Conservation (phyloP, 2,797 vertebrate species). For the Tinamus major region DNA sequence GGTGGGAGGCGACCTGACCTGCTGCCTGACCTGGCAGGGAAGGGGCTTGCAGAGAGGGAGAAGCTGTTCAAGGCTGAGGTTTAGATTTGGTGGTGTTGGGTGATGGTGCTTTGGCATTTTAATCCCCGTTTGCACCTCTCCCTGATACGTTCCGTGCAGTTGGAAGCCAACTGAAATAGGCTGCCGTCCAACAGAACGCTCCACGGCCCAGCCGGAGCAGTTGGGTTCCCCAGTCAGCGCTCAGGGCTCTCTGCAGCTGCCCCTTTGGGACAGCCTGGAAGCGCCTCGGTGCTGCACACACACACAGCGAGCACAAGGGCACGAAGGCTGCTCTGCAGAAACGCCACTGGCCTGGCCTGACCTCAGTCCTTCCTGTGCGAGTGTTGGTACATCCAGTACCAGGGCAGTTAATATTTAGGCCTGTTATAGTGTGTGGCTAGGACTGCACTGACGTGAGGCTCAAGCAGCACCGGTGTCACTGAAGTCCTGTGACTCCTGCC, state of each 20-base stretch:
- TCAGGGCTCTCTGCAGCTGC: neutral
- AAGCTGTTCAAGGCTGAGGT: neutral
- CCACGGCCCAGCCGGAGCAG: accelerated
- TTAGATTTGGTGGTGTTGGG: neutral
- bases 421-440: accelerated
- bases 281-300: accelerated
- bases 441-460: accelerated
- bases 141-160: accelerated
- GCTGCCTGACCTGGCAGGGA: accelerated
- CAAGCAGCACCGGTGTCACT: accelerated
- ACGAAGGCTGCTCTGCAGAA: accelerated
- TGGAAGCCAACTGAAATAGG: neutral
- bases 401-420: neutral
- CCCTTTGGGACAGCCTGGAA: neutral
- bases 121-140: neutral
- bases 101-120: accelerated
- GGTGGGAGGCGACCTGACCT: accelerated
- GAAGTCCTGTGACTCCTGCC: accelerated
- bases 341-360: neutral
- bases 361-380: accelerated
- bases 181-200: neutral
- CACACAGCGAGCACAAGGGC: accelerated
- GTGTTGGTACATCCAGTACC: accelerated
- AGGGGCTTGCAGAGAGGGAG: accelerated
- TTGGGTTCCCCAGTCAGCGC: too few species aligned